phyloP scores from a whole-genome alignment of 2,888 invertebrate species.

The Trachelus stipa region DNA sequence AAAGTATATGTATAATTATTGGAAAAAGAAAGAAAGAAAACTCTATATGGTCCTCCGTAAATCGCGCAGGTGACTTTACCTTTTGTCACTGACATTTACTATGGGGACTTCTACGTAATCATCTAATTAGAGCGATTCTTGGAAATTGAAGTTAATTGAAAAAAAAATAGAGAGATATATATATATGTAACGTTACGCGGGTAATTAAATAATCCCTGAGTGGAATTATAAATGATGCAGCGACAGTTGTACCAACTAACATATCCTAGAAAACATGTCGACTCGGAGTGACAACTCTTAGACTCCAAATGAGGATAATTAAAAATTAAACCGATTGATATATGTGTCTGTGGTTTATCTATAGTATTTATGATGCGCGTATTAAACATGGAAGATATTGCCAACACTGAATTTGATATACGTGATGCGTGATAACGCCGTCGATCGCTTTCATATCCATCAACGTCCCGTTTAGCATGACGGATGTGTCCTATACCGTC shows the following conservation, averaged over 20 bases:
- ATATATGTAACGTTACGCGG: neutral
- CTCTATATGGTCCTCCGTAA: neutral
- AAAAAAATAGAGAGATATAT: neutral
- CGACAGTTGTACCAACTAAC: neutral
- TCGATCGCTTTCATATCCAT: slow-evolving; percentile 45
- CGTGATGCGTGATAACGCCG: slow-evolving; percentile 10
- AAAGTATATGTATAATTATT: neutral
- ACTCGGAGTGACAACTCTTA: neutral
- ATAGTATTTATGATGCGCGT: neutral
- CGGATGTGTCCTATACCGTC: neutral
- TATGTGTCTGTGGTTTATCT: neutral
- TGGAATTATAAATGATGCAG: neutral
- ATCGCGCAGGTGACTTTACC: neutral
- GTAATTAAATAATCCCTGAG: neutral
- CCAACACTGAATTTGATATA: slow-evolving; percentile 35
- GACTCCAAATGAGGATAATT: neutral
- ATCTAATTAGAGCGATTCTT: neutral
- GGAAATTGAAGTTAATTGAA: neutral
- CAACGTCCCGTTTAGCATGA: slow-evolving; percentile 43
- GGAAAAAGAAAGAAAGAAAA: neutral
- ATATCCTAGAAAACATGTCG: neutral
- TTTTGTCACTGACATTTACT: neutral
- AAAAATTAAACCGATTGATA: neutral
- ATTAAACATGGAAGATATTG: neutral
- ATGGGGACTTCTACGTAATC: neutral